Evolutionary conservation across 2,797 vertebrate species (phyloP), one percentile per base, ranked within the genome.

Genomic region (Sebastes kiyomatsui): DNA sequence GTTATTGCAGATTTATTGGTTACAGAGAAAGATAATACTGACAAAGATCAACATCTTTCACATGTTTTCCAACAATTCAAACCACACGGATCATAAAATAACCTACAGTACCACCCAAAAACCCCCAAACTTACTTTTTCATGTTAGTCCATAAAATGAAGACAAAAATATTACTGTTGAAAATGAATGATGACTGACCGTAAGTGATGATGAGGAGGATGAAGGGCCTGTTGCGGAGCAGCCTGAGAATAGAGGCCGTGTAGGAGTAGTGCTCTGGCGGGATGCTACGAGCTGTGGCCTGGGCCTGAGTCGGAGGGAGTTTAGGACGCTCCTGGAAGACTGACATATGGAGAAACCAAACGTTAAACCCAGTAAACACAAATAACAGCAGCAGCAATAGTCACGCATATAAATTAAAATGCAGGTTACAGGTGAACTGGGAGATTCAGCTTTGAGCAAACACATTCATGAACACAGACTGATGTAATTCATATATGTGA

Each of bases 261-360:
- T 99, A 99, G 1, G 98, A 98, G 94, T 97, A 95, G 22, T 98
- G 94, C 14, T 92, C 90, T 0, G 90, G 30, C 0, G 94, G 86
- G 85, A 95, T 94, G 49, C 93, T 94, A 9, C 95, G 96, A 66
- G 97, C 96, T 13, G 89, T 89, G 66, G 96, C 97, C 92, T 99
- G 98, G 73, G 99, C 97, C 92, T 93, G 95, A 64, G 98, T 98
- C 0, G 99, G 98, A 22, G 99, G 97, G 11, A 97, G 59, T 0
- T 81, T 85, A 0, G 99, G 99, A 73, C 96, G 97, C 86, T 99
- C 97, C 94, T 97, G 97, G 92, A 99, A 99, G 28, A 97, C 99
- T 99, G 67, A 59, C 78, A 78, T 1, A 46, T 4, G 35, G 4
- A 89, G 60, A 83, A 10, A 83, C 13, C 23, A 76, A 77, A 14